Base-by-base conservation (phyloP, 2,888 invertebrate species). In the Spisula solida region DNA sequence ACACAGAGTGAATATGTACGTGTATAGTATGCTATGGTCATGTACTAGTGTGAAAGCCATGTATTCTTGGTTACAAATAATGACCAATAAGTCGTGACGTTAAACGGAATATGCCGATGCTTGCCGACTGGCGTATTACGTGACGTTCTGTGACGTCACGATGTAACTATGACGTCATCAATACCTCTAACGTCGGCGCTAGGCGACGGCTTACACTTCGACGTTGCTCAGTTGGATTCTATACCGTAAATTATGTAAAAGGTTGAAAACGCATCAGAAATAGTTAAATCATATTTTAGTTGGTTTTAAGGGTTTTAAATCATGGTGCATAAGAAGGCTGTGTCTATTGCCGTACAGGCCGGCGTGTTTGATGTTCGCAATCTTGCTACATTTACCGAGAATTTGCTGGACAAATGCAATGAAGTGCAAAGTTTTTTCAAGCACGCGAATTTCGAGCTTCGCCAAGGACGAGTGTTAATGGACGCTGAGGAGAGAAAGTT, bases 321-420 rank as follows among this genome's bases (percentile, higher is more conserved):
- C 75, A 75, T 75, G 75, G 75, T 75, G 25, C 75, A 75, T 34
- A 75, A 75, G 31, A 20, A 60, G 51, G 34, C 51, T 0, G 66
- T 86, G 0, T 86, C 81, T 1, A 84, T 87, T 18, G 92, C 87
- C 1, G 81, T 82, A 12, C 92, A 92, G 87, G 86, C 92, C 1
- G 88, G 86, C 0, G 56, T 84, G 29, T 83, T 89, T 18, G 85
- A 92, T 56, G 47, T 85, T 0, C 85, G 87, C 8, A 56, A 66
- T 25, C n/a, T 92, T 6, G 87, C 82, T n/a, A 83, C 86, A 1
- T 90, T 84, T 25, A 41, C 88, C 5, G 34, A 90, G 4, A 90
- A 90, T 25, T 29, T 92, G 55, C 41, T 92, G 31, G 85, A 90
- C 60, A 90, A 88, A 86, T 89, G 88, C 66, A 85, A 87, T 31